Evolutionary conservation across 1,140 invertebrate genomes (phyloP).

Genomic region (Teleogryllus occipitalis): DNA sequence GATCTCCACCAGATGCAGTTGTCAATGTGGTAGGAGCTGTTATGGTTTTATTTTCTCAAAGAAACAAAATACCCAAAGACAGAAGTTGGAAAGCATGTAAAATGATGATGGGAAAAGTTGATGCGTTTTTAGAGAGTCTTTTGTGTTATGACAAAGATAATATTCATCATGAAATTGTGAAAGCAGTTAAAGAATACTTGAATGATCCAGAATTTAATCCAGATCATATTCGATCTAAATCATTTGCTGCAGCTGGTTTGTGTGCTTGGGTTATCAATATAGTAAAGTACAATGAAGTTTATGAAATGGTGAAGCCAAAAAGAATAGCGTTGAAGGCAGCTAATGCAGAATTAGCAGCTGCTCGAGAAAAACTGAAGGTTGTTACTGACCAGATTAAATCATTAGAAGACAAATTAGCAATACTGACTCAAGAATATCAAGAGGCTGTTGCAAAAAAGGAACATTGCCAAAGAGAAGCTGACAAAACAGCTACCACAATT

Average conservation of each 20-base stretch:
- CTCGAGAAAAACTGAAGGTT: constrained; percentile 64
- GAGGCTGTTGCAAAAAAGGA: constrained; percentile 76
- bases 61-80: constrained; percentile 86
- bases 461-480: constrained; percentile 78
- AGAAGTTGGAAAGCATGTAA: constrained; percentile 89
- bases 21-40: constrained; percentile 80
- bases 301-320: constrained; percentile 87
- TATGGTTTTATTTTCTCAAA: constrained; percentile 72
- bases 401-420: constrained; percentile 68
- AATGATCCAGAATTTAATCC: constrained; percentile 67
- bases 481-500: constrained; percentile 73
- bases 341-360: constrained; percentile 71
- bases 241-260: constrained; percentile 74
- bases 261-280: constrained; percentile 95
- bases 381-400: constrained; percentile 50
- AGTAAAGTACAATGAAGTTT: constrained; percentile 83
- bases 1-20: constrained; percentile 70
- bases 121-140: constrained; percentile 77
- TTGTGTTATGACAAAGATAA: constrained; percentile 91
- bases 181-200: constrained; percentile 51
- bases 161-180: constrained; percentile 80
- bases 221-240: constrained; percentile 76
- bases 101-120: constrained; percentile 72
- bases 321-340: constrained; percentile 71
- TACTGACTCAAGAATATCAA: constrained; percentile 71